Evolutionary conservation across 2,888 invertebrate genomes (phyloP).

Genomic region (Clitarchus hookeri): DNA sequence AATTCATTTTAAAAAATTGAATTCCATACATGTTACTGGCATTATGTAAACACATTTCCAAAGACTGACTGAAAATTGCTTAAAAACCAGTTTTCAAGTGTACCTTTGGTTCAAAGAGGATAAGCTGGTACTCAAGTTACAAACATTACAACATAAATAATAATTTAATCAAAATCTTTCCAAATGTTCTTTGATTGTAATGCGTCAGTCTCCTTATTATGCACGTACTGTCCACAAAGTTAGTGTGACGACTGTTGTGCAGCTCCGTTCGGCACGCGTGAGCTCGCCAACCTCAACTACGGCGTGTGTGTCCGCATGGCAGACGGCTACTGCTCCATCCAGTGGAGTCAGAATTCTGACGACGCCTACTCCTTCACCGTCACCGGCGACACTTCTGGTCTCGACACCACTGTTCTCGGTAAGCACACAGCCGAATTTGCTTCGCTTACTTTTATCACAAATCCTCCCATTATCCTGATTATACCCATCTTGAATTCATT

Average conservation of each 20-base stretch:
- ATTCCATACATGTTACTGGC: no score
- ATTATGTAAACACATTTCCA: no score
- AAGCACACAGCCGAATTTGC: background rate
- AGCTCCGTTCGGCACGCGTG: slow-evolving; percentile 58
- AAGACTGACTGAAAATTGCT: no score
- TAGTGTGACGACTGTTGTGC: background rate
- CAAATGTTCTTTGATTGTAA: no score
- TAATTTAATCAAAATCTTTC: no score
- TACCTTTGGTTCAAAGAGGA: no score
- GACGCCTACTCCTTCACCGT: slow-evolving; percentile 71
- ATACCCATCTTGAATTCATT: background rate
- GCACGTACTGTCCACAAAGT: no score
- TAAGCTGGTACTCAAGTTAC: no score
- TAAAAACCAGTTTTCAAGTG: no score
- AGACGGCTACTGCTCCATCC: slow-evolving; percentile 72
- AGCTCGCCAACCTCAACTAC: slow-evolving; percentile 73
- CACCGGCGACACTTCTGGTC: slow-evolving; percentile 56
- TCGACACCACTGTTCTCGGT: slow-evolving; percentile 64
- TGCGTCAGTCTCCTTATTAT: no score
- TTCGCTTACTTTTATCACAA: background rate
- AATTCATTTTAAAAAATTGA: no score
- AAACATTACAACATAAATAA: no score
- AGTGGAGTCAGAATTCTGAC: slow-evolving; percentile 59
- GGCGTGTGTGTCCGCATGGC: slow-evolving; percentile 77
- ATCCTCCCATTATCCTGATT: background rate